These are phyloP conservation scores for Epizoanthus scotinus DNA, from an alignment of 92 coral and sea anemone genomes.

Conservation along the genomic window DNA sequence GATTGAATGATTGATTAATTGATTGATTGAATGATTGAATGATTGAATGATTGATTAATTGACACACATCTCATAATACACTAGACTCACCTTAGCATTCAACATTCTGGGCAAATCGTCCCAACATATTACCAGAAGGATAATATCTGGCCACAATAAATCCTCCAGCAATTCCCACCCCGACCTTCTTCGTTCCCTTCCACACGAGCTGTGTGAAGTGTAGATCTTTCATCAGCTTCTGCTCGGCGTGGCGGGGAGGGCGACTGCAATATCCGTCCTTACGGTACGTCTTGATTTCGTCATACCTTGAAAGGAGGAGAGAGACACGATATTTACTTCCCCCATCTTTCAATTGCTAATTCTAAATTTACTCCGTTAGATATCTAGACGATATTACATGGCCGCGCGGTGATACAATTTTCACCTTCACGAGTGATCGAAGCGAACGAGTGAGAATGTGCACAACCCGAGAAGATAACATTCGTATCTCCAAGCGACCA, in stretches of 20 bases:
- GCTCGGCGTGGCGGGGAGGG: background rate
- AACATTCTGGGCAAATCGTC: background rate
- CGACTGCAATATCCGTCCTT: background rate
- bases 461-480: too few relatives aligned
- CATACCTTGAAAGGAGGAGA: background rate
- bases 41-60: too few relatives aligned
- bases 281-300: background rate
- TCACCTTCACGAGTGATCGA: too few relatives aligned
- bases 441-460: too few relatives aligned
- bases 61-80: too few relatives aligned
- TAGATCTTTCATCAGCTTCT: background rate
- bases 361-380: background rate
- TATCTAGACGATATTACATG: too few relatives aligned
- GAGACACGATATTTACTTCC: too few relatives aligned
- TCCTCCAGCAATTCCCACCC: conserved; percentile 7
- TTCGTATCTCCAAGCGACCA: too few relatives aligned
- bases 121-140: conserved; percentile 1
- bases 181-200: conserved; percentile 11
- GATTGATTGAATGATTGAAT: too few relatives aligned
- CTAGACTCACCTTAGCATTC: background rate
- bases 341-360: background rate
- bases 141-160: conserved; percentile 8
- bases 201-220: conserved; percentile 9
- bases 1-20: too few relatives aligned
- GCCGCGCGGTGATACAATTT: too few relatives aligned